These are phyloP conservation scores for Caenorhabditis sp. DNA, from an alignment of 2,888 invertebrate genomes.

Conservation along the genomic window DNA sequence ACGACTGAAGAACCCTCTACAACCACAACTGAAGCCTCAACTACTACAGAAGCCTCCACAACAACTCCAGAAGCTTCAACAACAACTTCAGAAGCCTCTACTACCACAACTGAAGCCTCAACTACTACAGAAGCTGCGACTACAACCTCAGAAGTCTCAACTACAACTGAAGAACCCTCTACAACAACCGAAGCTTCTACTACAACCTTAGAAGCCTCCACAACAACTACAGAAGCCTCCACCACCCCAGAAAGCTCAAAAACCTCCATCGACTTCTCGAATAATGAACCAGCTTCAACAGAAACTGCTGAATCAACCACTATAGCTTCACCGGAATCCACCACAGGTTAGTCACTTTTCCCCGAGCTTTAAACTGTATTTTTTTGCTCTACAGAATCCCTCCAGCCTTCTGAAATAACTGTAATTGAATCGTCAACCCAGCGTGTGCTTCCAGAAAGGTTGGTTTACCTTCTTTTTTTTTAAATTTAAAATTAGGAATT, in stretches of 20 bases:
- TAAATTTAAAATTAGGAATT: background rate
- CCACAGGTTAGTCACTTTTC: background rate
- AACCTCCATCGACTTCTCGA: slow-evolving; percentile 7
- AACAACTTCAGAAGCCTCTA: slow-evolving; percentile 6
- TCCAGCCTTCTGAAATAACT: background rate
- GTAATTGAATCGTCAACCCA: background rate
- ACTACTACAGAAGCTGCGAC: slow-evolving; percentile 2
- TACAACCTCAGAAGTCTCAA: background rate
- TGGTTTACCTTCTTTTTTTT: background rate
- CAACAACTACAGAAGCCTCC: slow-evolving; percentile 4
- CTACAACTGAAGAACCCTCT: background rate
- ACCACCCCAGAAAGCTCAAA: background rate
- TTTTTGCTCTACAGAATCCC: background rate
- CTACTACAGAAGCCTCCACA: slow-evolving; percentile 8
- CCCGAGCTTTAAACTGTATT: background rate
- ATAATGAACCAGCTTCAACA: background rate
- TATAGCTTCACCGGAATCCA: background rate
- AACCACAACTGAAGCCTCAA: slow-evolving; percentile 8
- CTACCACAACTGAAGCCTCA: slow-evolving; percentile 8
- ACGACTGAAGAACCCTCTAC: background rate
- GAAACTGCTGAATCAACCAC: background rate
- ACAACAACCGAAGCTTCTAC: slow-evolving; percentile 14
- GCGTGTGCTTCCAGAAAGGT: slow-evolving; percentile 4
- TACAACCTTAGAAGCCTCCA: background rate
- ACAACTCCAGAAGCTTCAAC: background rate